Conservation (phyloP, 2,888 invertebrate species). For the Microctonus brassicae region DNA sequence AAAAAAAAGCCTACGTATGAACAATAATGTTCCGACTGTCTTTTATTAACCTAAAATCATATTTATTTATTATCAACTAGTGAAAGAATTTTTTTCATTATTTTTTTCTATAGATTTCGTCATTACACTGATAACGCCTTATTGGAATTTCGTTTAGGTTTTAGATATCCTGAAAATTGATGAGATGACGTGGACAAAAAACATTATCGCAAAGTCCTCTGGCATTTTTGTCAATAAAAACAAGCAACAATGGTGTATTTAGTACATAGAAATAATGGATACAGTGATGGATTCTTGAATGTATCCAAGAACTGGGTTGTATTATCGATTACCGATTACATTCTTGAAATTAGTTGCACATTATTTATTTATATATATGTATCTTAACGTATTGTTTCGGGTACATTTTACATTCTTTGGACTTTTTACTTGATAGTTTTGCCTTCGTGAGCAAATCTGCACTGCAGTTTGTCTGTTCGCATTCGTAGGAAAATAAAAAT, state of each 20-base stretch:
- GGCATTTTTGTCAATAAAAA: slow-evolving; percentile 1
- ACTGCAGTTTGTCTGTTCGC: too few relatives aligned
- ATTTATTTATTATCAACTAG: too few relatives aligned
- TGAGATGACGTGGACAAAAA: neutral
- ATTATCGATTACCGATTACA: slow-evolving; percentile 39
- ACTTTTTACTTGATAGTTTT: too few relatives aligned
- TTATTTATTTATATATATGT: slow-evolving; percentile 7
- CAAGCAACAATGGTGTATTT: neutral
- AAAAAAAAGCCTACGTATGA: too few relatives aligned
- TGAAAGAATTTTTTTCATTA: neutral
- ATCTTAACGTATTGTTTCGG: neutral
- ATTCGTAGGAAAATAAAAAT: neutral
- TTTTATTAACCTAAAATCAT: too few relatives aligned
- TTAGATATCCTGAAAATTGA: neutral
- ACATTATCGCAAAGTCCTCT: neutral
- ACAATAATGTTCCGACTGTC: too few relatives aligned
- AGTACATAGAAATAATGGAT: neutral
- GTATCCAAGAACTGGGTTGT: slow-evolving; percentile 12
- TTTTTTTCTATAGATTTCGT: neutral
- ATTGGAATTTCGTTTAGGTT: too few relatives aligned
- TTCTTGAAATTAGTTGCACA: slow-evolving; percentile 37
- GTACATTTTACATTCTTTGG: neutral
- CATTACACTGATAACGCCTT: neutral
- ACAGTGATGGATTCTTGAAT: neutral
- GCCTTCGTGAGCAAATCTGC: too few relatives aligned